Evolutionary conservation across 2,797 vertebrate genomes (phyloP), one percentile per base, ranked within the genome.

Genomic region (Bufotes viridis): DNA sequence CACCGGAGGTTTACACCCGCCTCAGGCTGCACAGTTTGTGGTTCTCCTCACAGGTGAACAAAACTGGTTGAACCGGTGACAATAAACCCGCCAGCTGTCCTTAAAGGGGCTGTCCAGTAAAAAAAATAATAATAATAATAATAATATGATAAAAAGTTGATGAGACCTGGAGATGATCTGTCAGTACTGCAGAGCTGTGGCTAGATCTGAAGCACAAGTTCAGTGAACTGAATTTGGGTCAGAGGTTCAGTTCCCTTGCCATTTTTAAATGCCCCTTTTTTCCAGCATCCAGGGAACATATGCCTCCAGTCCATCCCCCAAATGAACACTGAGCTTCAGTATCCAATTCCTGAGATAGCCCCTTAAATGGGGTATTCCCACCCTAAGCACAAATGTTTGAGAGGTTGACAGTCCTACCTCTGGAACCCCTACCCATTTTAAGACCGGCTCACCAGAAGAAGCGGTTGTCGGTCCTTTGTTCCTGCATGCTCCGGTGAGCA

Each of bases 401-500:
- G 42, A 42, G 42, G 42, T 42, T 5, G 42, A 20, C 3, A 18
- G 58, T 60, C 14, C 58, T 24, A 70, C 67, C 67, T 24, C 42
- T 42, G 42, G 42, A 42, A 42, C 42, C 42, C 42, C 42, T 42
- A 42, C 42, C 42, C 42, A 7, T 42, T 42, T 42, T 42, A 42
- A 42, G 4, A 42, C 17, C 7, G 17, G 67, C 84, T 61, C 67
- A 99, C 98, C 98, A 99, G 94, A 99, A 99, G 93, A 98, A 99
- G 78, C 98, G 97, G 61, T 99, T 98, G 91, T 99, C 98, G 24
- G 98, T 99, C 7, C 95, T 95, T 91, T 97, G 97, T 89, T 98
- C 97, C 78, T 98, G 95, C 91, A 96, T 95, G 91, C 97, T 96
- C 81, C 98, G 97, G 89, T 97, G 98, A 53, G 98, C 98, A 18